Evolutionary conservation across 2,888 invertebrate species (phyloP).

Genomic region (Crepidodera aurea): DNA sequence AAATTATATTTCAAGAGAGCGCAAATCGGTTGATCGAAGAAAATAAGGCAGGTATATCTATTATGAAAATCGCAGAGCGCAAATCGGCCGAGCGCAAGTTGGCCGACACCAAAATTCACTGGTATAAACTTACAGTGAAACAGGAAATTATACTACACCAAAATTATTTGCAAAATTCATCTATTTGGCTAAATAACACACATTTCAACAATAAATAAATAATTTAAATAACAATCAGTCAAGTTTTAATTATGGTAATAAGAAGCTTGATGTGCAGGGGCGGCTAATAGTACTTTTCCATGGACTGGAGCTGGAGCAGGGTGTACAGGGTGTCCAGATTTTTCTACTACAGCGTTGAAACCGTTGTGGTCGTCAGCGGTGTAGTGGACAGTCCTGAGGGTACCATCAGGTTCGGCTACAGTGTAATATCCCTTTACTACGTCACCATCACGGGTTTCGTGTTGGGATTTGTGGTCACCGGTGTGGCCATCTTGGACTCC

Average conservation of each 20-base stretch:
- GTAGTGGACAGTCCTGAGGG: constrained; percentile 66
- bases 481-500: constrained; percentile 69
- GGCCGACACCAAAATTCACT: too few species aligned
- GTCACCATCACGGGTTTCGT: constrained; percentile 67
- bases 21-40: too few species aligned
- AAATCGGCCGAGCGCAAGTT: too few species aligned
- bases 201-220: constrained; percentile 10
- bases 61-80: too few species aligned
- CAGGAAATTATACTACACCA: too few species aligned
- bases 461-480: constrained; percentile 62
- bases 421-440: constrained; percentile 64
- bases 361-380: constrained; percentile 66
- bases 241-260: constrained; percentile 38
- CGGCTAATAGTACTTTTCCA: constrained; percentile 31
- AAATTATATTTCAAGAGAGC: too few species aligned
- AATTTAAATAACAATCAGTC: constrained; percentile 4
- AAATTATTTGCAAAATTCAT: too few species aligned
- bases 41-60: too few species aligned
- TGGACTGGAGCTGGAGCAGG: constrained; percentile 49
- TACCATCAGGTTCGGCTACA: constrained; percentile 65
- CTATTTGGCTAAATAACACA: neutral
- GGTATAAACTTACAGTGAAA: too few species aligned
- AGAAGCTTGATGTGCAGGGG: constrained; percentile 26
- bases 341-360: constrained; percentile 58
- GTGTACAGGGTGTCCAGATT: constrained; percentile 66